Percentiles rank a stretch among this genome's conserved stretches.
Conservation (phyloP, 2,888 invertebrate species). For the Pemphredon lugubris region DNA sequence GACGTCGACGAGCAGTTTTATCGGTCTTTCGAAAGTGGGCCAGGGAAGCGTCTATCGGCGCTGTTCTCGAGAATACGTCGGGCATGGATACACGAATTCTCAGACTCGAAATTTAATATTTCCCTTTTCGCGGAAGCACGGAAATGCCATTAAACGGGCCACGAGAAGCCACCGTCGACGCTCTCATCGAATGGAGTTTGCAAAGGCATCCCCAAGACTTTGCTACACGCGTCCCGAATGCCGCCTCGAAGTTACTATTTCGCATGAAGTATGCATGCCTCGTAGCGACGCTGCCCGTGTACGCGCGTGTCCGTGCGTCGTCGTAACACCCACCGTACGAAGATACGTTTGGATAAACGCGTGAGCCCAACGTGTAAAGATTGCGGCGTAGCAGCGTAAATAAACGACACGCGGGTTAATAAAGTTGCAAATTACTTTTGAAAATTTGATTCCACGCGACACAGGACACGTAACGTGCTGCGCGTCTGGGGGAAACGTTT, state of each 20-base stretch:
- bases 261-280: slow-evolving; percentile 27
- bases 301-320: neutral
- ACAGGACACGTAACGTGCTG: too few species aligned
- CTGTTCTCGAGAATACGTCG: slow-evolving; percentile 46
- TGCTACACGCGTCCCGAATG: slow-evolving; percentile 50
- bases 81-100: slow-evolving; percentile 45
- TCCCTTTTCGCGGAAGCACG: slow-evolving; percentile 58
- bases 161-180: slow-evolving; percentile 50
- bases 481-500: too few species aligned
- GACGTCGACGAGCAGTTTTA: too few species aligned
- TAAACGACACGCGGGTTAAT: too few species aligned
- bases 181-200: slow-evolving; percentile 62
- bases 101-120: slow-evolving; percentile 63
- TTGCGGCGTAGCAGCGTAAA: too few species aligned
- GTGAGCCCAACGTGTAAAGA: too few species aligned
- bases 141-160: slow-evolving; percentile 68
- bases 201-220: slow-evolving; percentile 43
- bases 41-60: slow-evolving; percentile 30
- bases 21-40: slow-evolving; percentile 52
- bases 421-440: too few species aligned
- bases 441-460: too few species aligned
- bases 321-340: neutral
- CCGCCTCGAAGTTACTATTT: slow-evolving; percentile 38
- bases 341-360: slow-evolving; percentile 18
- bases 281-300: neutral